A percentile compares a stretch with the other conserved stretches of the same genome.
phyloP scores from a whole-genome alignment of 2,113 vertebrate genomes.

The Syrmaticus mikado region DNA sequence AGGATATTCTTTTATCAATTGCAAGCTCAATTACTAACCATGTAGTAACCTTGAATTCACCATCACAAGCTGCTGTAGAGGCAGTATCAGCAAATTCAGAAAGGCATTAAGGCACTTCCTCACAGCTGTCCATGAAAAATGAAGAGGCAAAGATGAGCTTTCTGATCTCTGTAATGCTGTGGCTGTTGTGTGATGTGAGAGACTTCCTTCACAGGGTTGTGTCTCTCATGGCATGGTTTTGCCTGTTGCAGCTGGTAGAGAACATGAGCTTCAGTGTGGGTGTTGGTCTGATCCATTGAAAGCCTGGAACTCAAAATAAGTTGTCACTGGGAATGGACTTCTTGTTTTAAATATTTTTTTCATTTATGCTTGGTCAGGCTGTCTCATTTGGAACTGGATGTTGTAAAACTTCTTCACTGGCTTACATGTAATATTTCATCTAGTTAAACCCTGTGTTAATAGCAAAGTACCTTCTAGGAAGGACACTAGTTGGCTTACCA shows the following conservation, averaged over 20 bases:
- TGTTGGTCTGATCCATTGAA: neutral
- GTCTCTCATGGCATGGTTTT: neutral
- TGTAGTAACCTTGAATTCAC: neutral
- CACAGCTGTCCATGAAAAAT: neutral
- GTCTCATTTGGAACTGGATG: neutral
- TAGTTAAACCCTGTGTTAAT: neutral
- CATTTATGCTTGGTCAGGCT: neutral
- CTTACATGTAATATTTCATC: neutral
- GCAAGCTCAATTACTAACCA: neutral
- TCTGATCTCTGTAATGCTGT: neutral
- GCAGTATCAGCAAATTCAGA: neutral
- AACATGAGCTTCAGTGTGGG: accelerated
- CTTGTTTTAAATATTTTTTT: neutral
- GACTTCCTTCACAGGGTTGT: neutral
- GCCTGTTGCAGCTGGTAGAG: neutral
- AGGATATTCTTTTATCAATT: neutral
- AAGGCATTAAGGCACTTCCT: neutral
- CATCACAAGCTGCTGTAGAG: neutral
- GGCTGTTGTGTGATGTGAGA: neutral
- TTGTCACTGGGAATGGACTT: neutral
- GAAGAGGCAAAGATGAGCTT: no score
- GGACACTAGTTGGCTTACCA: neutral
- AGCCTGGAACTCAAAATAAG: neutral
- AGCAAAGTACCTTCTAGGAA: neutral
- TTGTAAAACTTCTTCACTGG: neutral